These are phyloP conservation scores for Otocyon megalotis DNA, from an alignment of 2,113 vertebrate species.

Conservation along the genomic window DNA sequence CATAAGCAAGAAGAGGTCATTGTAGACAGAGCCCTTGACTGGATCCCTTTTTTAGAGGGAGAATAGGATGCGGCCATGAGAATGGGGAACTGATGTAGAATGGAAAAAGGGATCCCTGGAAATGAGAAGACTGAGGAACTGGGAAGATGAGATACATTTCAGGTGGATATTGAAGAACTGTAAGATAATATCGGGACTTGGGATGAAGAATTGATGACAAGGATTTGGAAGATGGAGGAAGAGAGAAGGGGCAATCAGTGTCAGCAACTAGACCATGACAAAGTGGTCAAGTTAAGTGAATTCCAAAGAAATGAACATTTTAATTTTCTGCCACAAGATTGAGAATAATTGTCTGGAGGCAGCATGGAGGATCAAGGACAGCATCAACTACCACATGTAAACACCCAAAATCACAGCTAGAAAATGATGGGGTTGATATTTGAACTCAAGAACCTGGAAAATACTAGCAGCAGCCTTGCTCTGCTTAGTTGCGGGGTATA, in stretches of 20 bases:
- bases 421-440: not conserved
- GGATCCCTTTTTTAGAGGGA: not conserved
- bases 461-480: rapidly evolving
- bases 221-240: not conserved
- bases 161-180: not conserved
- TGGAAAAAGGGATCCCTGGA: not conserved
- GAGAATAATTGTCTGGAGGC: not conserved
- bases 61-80: not conserved
- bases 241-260: not conserved
- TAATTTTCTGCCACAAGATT: not conserved
- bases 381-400: too few relatives aligned
- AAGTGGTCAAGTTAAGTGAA: not conserved
- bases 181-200: not conserved
- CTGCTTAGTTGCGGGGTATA: not conserved
- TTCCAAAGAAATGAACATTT: not conserved
- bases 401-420: not conserved
- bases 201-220: not conserved
- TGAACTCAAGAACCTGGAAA: not conserved
- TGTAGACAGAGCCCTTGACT: not conserved
- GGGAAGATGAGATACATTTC: not conserved
- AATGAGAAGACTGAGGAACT: not conserved
- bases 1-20: not conserved
- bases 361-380: not conserved
- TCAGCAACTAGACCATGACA: not conserved
- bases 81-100: not conserved